Evolutionary conservation across 1,140 invertebrate genomes (phyloP).

Genomic region (Euura saliciscinereae): DNA sequence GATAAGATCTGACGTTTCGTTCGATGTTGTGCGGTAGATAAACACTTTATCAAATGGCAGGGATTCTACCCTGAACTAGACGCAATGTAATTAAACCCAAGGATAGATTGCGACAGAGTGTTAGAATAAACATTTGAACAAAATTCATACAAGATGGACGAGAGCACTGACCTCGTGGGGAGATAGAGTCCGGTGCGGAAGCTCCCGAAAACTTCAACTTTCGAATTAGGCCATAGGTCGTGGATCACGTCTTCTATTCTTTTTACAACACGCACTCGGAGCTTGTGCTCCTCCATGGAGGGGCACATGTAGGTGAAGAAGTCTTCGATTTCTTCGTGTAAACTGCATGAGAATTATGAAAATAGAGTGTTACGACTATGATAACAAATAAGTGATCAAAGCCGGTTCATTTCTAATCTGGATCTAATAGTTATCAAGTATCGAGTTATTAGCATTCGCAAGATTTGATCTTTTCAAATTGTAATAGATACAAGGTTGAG

Average conservation of each 20-base stretch:
- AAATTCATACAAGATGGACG: no score
- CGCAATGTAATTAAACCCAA: slow-evolving; percentile 20
- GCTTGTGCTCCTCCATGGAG: slow-evolving; percentile 84
- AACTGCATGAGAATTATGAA: slow-evolving; percentile 56
- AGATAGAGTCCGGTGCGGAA: slow-evolving; percentile 94
- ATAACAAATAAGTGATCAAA: no score
- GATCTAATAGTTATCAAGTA: no score
- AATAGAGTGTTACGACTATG: no score
- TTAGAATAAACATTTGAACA: no score
- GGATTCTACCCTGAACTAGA: no score
- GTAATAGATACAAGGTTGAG: no score
- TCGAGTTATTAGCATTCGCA: no score
- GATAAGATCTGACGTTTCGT: not conserved
- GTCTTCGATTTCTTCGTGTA: slow-evolving; percentile 97
- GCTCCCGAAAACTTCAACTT: slow-evolving; percentile 94
- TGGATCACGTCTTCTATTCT: slow-evolving; percentile 87
- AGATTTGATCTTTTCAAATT: no score
- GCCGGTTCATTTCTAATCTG: no score
- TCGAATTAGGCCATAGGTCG: slow-evolving; percentile 87
- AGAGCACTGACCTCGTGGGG: slow-evolving; percentile 75
- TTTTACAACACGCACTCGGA: slow-evolving; percentile 84
- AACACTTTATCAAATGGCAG: no score
- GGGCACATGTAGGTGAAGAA: slow-evolving; percentile 95
- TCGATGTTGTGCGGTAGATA: not conserved
- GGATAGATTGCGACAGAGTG: slow-evolving; percentile 23